These are phyloP conservation scores for Thera britannica DNA, from an alignment of 2,888 invertebrate genomes.

Conservation along the genomic window DNA sequence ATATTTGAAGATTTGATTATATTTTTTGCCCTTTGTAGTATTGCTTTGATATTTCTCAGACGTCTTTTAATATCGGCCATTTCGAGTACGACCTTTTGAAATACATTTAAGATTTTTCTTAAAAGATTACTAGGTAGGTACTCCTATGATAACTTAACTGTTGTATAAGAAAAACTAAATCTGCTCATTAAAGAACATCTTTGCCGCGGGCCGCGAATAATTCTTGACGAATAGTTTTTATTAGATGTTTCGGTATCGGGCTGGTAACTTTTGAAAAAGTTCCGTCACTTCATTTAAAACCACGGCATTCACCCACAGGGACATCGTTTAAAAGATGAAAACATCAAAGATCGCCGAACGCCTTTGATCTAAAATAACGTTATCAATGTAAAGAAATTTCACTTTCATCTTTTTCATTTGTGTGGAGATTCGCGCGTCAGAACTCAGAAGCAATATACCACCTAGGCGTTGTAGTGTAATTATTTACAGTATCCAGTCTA, in stretches of 20 bases:
- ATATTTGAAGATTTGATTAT: conserved; percentile 68
- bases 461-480: neutral
- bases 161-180: too few relatives aligned
- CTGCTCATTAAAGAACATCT: too few relatives aligned
- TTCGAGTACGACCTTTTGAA: conserved; percentile 25
- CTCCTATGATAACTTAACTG: too few relatives aligned
- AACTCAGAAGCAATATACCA: conserved; percentile 1
- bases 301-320: conserved; percentile 62
- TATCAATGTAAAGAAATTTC: conserved; percentile 73
- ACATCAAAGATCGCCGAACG: conserved; percentile 75
- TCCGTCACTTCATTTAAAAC: conserved; percentile 27
- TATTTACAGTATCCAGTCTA: neutral
- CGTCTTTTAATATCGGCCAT: conserved; percentile 43
- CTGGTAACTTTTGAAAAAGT: neutral
- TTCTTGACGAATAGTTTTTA: neutral
- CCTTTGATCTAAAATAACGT: conserved; percentile 74
- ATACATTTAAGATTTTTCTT: neutral
- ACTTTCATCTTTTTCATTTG: conserved; percentile 46
- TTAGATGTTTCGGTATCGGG: neutral
- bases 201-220: neutral
- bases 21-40: conserved; percentile 60
- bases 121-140: too few relatives aligned
- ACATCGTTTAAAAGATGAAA: conserved; percentile 73
- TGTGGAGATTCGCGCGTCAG: conserved; percentile 30
- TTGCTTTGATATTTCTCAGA: conserved; percentile 56